Evolutionary conservation across 2,888 invertebrate species (phyloP), one percentile per base, ranked within the genome.

Genomic region (Adelognathus sp.): DNA sequence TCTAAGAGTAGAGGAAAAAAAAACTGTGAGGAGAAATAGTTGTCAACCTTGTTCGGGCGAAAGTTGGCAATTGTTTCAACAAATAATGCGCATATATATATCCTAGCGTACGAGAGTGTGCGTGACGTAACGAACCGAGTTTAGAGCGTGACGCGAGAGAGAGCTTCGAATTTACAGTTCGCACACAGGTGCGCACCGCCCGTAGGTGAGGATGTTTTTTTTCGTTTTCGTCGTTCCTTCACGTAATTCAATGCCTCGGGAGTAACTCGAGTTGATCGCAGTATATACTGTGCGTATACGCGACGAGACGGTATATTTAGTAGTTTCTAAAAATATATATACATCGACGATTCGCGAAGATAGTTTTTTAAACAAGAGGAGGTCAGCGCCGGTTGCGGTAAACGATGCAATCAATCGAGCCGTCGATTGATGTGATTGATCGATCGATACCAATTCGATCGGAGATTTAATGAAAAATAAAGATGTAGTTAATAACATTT

Each of bases 141-240:
- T 85, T 85, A 84, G 83, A 82, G 56, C 33, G 63, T 85, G 80
- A 83, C 81, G 80, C 78, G 79, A 70, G 61, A 21, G 1, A 54
- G n/a, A 52, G 33, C 46, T 73, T 61, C 56, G 46, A 74, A 60
- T 64, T 72, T 74, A 52, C 66, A 11, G 58, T 50, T 46, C 18
- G 31, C 66, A 29, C n/a, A n/a, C n/a, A n/a, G n/a, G n/a, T 24
- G 50, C 44, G 27, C 54, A 16, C 29, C 9, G 18, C n/a, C 31
- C 14, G 21, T 18, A 44, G 54, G 58, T 69, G 52, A 9, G 33
- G 9, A 1, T 14, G 21, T 58, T 64, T 73, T 54, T 54, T 70
- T 44, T 14, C n/a, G n/a, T 24, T 63, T 41, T 16, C 24, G 31
- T 46, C n/a, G n/a, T n/a, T n/a, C 11, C 31, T 54, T 41, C 33